Percentiles rank a stretch among this genome's conserved stretches.
These are phyloP conservation scores for Zoanthus sociatus DNA, from an alignment of 92 coral and sea anemone species.

Conservation along the genomic window DNA sequence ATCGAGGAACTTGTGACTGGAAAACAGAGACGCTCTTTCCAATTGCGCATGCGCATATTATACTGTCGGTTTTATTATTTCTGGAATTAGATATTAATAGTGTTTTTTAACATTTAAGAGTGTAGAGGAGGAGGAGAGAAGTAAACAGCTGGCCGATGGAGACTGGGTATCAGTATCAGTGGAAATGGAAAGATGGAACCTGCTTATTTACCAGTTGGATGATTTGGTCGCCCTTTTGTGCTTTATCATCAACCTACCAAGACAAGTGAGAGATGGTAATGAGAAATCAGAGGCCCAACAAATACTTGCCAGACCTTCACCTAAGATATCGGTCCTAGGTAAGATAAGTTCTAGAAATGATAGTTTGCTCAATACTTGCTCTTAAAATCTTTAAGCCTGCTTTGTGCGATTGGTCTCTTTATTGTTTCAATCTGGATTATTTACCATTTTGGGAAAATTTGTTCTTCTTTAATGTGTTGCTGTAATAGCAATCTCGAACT, in stretches of 20 bases:
- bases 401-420: no score
- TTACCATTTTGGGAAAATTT: no score
- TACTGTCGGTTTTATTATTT: no score
- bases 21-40: no score
- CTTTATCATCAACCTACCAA: slow-evolving; percentile 49
- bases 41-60: no score
- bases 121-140: slow-evolving; percentile 63
- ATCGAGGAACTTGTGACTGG: no score
- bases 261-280: slow-evolving; percentile 12
- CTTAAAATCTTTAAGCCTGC: no score
- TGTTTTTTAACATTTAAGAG: slow-evolving; percentile 40
- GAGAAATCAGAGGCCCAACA: slow-evolving; percentile 10
- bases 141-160: slow-evolving; percentile 74
- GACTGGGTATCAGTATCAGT: slow-evolving; percentile 98
- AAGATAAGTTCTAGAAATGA: slow-evolving; percentile 16
- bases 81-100: not conserved
- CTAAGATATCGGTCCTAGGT: slow-evolving; percentile 78
- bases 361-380: no score
- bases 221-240: slow-evolving; percentile 77
- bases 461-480: no score
- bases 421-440: no score
- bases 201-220: slow-evolving; percentile 84
- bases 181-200: slow-evolving; percentile 97
- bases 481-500: no score
- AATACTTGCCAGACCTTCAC: not conserved